A percentile compares a stretch with the other conserved stretches of the same genome.
Conservation (phyloP, 2,113 vertebrate genomes). For the Protomyctophum bolini region DNA sequence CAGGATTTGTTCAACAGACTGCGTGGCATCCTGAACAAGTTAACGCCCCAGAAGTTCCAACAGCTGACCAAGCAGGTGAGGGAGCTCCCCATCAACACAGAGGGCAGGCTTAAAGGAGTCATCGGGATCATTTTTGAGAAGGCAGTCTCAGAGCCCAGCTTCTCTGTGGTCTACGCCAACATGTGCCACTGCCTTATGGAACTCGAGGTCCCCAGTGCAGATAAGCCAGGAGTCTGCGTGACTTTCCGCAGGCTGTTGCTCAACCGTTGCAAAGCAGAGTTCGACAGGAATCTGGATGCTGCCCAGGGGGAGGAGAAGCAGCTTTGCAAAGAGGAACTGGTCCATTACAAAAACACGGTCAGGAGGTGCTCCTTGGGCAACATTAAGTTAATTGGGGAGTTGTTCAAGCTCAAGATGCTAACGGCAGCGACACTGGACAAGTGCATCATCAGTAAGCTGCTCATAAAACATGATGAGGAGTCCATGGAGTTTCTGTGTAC, state of each 20-base stretch:
- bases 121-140: too few relatives aligned
- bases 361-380: constrained; percentile 93
- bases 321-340: constrained; percentile 87
- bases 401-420: constrained; percentile 99
- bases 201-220: constrained; percentile 93
- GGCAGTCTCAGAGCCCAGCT: too few relatives aligned
- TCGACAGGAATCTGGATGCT: constrained; percentile 97
- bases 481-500: constrained; percentile 96
- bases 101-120: too few relatives aligned
- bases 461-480: constrained; percentile 96
- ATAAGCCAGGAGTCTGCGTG: constrained; percentile 87
- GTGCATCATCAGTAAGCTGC: constrained; percentile 91
- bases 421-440: constrained; percentile 98
- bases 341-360: constrained; percentile 87
- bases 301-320: constrained; percentile 87
- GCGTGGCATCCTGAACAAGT: too few relatives aligned
- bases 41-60: too few relatives aligned
- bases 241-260: constrained; percentile 96
- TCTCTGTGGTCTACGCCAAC: not conserved
- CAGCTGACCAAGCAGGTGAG: too few relatives aligned
- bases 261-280: constrained; percentile 98
- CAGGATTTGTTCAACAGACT: too few relatives aligned
- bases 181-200: constrained; percentile 52
- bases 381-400: constrained; percentile 97
- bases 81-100: too few relatives aligned